Conservation (phyloP, 2,888 invertebrate species). For the Pollenia amentaria region DNA sequence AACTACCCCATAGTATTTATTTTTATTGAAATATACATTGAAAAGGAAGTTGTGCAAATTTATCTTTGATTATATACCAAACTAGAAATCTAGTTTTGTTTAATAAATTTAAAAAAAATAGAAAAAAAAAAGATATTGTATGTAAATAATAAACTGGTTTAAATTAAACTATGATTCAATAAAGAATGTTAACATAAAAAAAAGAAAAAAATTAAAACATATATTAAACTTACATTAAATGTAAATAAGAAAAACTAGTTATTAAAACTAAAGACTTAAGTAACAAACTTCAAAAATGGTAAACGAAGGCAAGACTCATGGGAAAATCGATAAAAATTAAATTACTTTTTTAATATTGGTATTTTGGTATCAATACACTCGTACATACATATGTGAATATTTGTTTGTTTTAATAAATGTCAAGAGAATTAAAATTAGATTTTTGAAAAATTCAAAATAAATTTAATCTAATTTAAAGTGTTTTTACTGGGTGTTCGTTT, state of each 20-base stretch:
- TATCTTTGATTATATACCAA: slow-evolving; percentile 29
- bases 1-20: slow-evolving; percentile 23
- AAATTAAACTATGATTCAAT: slow-evolving; percentile 54
- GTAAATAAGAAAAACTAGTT: slow-evolving; percentile 37
- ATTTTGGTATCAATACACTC: neutral
- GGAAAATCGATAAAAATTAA: slow-evolving; percentile 34
- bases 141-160: slow-evolving; percentile 64
- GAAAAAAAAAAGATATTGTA: neutral
- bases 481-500: neutral
- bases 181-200: slow-evolving; percentile 40
- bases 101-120: neutral
- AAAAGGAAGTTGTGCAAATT: slow-evolving; percentile 74
- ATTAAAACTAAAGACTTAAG: slow-evolving; percentile 59
- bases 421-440: neutral
- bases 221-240: slow-evolving; percentile 16
- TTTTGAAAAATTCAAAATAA: neutral
- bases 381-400: neutral
- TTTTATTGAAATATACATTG: slow-evolving; percentile 18
- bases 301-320: slow-evolving; percentile 42
- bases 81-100: slow-evolving; percentile 71
- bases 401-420: neutral
- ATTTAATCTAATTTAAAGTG: too few relatives aligned
- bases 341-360: neutral
- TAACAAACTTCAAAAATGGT: slow-evolving; percentile 47
- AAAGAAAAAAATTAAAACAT: neutral